Percentiles rank a stretch among this genome's conserved stretches.
These are phyloP conservation scores for Tryphoninae sp. DNA, from an alignment of 2,888 invertebrate genomes.

Conservation along the genomic window DNA sequence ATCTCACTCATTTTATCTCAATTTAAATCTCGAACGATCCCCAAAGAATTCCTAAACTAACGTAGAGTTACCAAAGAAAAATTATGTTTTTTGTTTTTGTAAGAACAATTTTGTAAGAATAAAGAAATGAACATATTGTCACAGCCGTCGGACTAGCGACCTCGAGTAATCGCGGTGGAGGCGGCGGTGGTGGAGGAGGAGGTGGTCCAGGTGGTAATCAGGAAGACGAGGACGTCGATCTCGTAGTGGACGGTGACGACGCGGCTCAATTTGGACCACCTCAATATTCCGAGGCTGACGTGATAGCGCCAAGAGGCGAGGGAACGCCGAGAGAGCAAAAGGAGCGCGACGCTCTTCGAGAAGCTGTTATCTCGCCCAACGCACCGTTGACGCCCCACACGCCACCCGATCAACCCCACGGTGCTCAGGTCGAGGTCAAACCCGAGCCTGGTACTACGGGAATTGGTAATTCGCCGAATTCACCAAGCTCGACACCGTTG, in stretches of 20 bases:
- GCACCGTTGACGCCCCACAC: constrained; percentile 75
- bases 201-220: constrained; percentile 74
- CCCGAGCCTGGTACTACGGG: constrained; percentile 77
- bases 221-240: constrained; percentile 88
- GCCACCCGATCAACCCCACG: constrained; percentile 74
- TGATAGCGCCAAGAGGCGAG: constrained; percentile 83
- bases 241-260: constrained; percentile 94
- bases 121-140: constrained; percentile 40
- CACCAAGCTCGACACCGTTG: constrained; percentile 70
- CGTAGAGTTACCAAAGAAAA: no score
- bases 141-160: constrained; percentile 81
- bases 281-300: constrained; percentile 91
- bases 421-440: constrained; percentile 78
- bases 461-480: constrained; percentile 56
- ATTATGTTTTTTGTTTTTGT: no score
- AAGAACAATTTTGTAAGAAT: no score
- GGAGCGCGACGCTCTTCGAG: constrained; percentile 83
- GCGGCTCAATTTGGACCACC: constrained; percentile 91
- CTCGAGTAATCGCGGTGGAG: constrained; percentile 76
- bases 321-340: constrained; percentile 82
- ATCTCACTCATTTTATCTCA: no score
- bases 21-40: no score
- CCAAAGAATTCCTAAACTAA: not conserved
- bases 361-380: constrained; percentile 82
- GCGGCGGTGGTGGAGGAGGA: constrained; percentile 66